These are phyloP conservation scores for Novumbra hubbsi DNA, from an alignment of 2,797 vertebrate genomes.

Conservation along the genomic window DNA sequence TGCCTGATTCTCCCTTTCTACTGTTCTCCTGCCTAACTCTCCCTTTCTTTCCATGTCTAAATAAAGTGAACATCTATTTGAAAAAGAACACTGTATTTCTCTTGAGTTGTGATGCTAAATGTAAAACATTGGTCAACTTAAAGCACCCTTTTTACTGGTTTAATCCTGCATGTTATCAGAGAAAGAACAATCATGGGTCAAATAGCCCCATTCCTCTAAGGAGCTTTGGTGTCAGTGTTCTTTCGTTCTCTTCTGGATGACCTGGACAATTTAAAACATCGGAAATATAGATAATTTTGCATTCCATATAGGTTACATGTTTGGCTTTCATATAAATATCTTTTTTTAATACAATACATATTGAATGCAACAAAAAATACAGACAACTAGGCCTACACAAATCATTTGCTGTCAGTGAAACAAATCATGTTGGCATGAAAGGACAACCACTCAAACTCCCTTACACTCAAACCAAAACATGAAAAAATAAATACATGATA, in stretches of 20 bases:
- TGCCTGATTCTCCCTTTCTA: too few species aligned
- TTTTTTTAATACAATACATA: slow-evolving; percentile 40
- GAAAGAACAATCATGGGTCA: neutral
- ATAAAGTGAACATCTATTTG: too few species aligned
- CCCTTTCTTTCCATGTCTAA: too few species aligned
- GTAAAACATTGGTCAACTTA: too few species aligned
- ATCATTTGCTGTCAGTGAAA: slow-evolving; percentile 68
- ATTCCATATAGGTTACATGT: slow-evolving; percentile 38
- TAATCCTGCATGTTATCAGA: slow-evolving; percentile 2
- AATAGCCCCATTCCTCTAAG: neutral
- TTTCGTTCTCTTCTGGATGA: slow-evolving; percentile 55
- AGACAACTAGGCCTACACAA: slow-evolving; percentile 56
- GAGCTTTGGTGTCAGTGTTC: slow-evolving; percentile 66
- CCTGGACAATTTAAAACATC: slow-evolving; percentile 56
- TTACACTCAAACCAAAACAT: slow-evolving; percentile 34
- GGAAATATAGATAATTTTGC: slow-evolving; percentile 15
- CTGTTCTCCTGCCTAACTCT: too few species aligned
- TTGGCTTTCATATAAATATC: slow-evolving; percentile 45
- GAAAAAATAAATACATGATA: slow-evolving; percentile 35
- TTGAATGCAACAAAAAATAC: slow-evolving; percentile 61
- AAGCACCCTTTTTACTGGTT: neutral
- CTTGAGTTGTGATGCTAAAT: too few species aligned
- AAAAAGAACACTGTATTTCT: too few species aligned
- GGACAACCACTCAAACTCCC: slow-evolving; percentile 40
- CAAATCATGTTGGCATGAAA: slow-evolving; percentile 64